These are phyloP conservation scores for Regulus satrapa DNA, from an alignment of 2,113 vertebrate genomes.

Conservation along the genomic window DNA sequence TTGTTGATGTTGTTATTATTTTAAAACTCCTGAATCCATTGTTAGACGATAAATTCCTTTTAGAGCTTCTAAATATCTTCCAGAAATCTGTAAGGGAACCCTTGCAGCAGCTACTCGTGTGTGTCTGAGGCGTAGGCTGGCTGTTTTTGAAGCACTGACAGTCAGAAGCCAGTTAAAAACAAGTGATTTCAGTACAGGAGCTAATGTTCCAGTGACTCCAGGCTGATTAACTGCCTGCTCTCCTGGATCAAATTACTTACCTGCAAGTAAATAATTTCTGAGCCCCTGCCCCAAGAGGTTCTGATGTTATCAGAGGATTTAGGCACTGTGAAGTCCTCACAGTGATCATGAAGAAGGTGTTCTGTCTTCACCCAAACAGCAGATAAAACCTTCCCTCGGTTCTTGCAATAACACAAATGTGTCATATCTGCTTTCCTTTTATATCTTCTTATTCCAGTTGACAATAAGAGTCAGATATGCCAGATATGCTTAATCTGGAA, in stretches of 20 bases:
- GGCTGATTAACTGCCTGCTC: neutral
- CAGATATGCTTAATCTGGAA: neutral
- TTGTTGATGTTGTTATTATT: neutral
- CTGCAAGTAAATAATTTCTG: neutral
- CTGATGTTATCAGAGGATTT: neutral
- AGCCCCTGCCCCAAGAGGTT: neutral
- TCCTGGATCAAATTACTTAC: neutral
- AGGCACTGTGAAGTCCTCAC: neutral
- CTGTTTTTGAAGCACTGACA: neutral
- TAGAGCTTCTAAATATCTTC: neutral
- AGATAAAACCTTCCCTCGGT: neutral
- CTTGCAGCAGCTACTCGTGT: rapidly evolving
- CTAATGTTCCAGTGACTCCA: neutral
- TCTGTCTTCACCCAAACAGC: neutral
- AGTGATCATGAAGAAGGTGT: neutral
- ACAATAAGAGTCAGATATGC: conserved; percentile 9
- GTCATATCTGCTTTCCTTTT: neutral
- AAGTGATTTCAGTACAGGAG: neutral
- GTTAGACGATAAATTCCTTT: neutral
- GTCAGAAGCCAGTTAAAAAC: neutral
- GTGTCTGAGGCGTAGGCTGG: neutral
- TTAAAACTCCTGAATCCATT: neutral
- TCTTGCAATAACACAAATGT: neutral
- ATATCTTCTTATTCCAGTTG: neutral
- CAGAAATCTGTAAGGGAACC: neutral